phyloP scores from a whole-genome alignment of 2,797 vertebrate genomes.

The Sphenopsis melanotis region DNA sequence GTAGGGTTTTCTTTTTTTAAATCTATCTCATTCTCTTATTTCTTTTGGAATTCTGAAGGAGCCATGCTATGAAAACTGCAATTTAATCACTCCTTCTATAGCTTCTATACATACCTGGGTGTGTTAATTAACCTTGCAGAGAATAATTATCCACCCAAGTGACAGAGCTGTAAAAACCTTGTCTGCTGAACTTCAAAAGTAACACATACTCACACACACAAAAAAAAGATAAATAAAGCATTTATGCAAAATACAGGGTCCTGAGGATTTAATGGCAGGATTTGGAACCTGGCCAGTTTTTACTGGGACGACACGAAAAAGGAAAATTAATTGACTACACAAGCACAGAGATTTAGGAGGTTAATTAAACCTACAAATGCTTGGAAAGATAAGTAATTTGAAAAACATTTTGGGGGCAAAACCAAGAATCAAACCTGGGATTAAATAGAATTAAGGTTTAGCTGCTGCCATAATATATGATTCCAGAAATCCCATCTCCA shows the following conservation, averaged over 20 bases:
- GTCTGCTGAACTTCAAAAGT: neutral
- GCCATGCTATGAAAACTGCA: neutral
- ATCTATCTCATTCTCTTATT: neutral
- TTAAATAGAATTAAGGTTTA: neutral
- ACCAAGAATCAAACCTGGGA: neutral
- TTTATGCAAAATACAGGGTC: neutral
- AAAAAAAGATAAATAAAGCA: neutral
- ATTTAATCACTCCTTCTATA: neutral
- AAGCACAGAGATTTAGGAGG: constrained; percentile 8
- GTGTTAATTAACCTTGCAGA: neutral
- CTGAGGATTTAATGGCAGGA: neutral
- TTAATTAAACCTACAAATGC: constrained; percentile 53
- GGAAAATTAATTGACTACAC: constrained; percentile 20
- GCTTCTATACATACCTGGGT: neutral
- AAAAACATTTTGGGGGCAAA: constrained; percentile 16
- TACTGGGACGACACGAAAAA: neutral
- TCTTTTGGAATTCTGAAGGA: neutral
- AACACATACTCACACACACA: neutral
- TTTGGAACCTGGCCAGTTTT: constrained; percentile 21
- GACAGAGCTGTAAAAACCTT: neutral
- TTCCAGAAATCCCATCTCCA: neutral
- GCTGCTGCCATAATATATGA: neutral
- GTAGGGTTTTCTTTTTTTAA: fast-evolving
- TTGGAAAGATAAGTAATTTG: constrained; percentile 12
- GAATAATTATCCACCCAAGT: neutral